Percentiles rank a stretch among this genome's conserved stretches.
Conservation (phyloP, 2,888 invertebrate genomes). For the Molanna angustata region DNA sequence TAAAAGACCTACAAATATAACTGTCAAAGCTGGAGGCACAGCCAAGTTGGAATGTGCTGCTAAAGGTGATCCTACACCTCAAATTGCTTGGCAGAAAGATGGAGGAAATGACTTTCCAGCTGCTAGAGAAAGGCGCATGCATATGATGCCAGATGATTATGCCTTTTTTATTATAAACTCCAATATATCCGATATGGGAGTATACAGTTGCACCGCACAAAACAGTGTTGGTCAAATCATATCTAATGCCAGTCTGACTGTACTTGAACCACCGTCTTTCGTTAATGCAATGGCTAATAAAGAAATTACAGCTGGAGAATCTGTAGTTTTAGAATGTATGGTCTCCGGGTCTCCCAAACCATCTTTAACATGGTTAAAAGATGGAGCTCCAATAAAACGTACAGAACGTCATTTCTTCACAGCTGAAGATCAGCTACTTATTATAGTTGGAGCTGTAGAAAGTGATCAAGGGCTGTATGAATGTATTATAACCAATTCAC, state of each 20-base stretch:
- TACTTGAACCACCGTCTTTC: slow-evolving; percentile 84
- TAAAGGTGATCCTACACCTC: slow-evolving; percentile 81
- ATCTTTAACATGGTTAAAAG: slow-evolving; percentile 80
- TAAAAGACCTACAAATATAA: slow-evolving; percentile 81
- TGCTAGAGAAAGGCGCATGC: slow-evolving; percentile 88
- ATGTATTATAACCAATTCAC: slow-evolving; percentile 84
- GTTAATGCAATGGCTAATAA: slow-evolving; percentile 83
- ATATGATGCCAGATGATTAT: slow-evolving; percentile 88
- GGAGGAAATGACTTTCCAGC: slow-evolving; percentile 95
- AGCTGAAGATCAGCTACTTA: slow-evolving; percentile 80
- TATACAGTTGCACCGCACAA: slow-evolving; percentile 90
- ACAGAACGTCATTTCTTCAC: slow-evolving; percentile 85
- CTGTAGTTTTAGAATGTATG: slow-evolving; percentile 86
- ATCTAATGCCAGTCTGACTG: slow-evolving; percentile 82
- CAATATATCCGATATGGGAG: slow-evolving; percentile 83
- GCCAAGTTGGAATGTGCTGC: slow-evolving; percentile 91
- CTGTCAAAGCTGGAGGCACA: slow-evolving; percentile 79
- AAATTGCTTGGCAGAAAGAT: slow-evolving; percentile 88
- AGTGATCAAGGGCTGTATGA: slow-evolving; percentile 84
- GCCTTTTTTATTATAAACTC: slow-evolving; percentile 91
- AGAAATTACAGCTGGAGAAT: slow-evolving; percentile 76
- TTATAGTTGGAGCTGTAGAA: slow-evolving; percentile 77
- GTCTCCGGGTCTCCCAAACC: slow-evolving; percentile 83
- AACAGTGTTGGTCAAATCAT: slow-evolving; percentile 86
- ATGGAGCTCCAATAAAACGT: slow-evolving; percentile 67